Evolutionary conservation across 2,113 vertebrate species (phyloP), one percentile per base, ranked within the genome.

Genomic region (Trichomycterus rosablanca): DNA sequence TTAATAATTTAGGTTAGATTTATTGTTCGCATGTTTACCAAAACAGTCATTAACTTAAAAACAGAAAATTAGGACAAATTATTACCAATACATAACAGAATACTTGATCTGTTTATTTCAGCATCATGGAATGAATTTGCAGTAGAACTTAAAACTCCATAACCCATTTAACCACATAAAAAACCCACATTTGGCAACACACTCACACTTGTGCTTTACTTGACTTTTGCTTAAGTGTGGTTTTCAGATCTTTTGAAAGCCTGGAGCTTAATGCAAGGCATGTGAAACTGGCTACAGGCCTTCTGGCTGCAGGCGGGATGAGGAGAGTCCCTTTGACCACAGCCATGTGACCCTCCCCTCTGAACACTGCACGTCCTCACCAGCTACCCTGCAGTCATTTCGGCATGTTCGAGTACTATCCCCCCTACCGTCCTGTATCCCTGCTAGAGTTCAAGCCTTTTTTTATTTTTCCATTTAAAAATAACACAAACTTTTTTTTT

Each of bases 401-500:
- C 37, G 4, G 2, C 30, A 28, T 19, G 12, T 37, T 54, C 26
- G 9, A n/a, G n/a, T n/a, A n/a, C n/a, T n/a, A 22, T 37, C 5
- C 22, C 24, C 44, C 19, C 22, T 30, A 28, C 8, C n/a, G 30
- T 26, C 19, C 57, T 43, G 28, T 16, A 35, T 54, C 65, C 56
- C 65, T 76, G 76, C 68, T 58, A 79, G 46, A 30, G 46, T 19
- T 46, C 28, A 23, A 35, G n/a, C n/a, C n/a, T n/a, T n/a, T n/a
- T n/a, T n/a, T n/a, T 15, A 48, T 15, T 39, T 39, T 18, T 69
- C 45, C 39, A 52, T 52, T 64, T 39, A 15, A 23, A 63, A 32
- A 40, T 5, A 19, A 39, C 12, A 39, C 42, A 63, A 20, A 55
- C 15, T 73, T 69, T 74, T 86, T 81, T 81, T 83, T 84, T n/a